Evolutionary conservation across 1,140 invertebrate genomes (phyloP), one percentile per base, ranked within the genome.

Genomic region (Delia radicum): DNA sequence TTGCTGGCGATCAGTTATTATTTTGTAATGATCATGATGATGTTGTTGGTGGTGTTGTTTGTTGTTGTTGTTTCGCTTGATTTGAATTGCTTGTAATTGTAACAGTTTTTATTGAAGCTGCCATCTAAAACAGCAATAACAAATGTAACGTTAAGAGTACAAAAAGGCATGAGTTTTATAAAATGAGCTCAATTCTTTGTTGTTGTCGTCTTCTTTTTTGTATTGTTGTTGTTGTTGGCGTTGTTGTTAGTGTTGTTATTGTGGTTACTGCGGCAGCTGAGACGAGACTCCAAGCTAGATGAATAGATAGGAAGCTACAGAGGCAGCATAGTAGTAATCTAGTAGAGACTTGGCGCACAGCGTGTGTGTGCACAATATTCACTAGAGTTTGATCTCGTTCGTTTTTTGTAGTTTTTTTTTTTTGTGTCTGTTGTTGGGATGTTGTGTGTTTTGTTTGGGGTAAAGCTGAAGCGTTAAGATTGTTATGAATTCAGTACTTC

Each of bases 401-500:
- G 21, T 26, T 29, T 37, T 67, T 69, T 61, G 48, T 29, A 71
- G 63, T 46, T 31, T 33, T 75, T 37, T 74, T 72, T 48, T 77
- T 21, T 77, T 42, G 13, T 28, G 12, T 63, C 33, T 42, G 27
- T 29, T 74, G 48, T 72, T 65, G 61, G 46, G 7, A 24, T 74
- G 46, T 61, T 74, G 63, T 72, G 27, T 72, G 65, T 75, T 74
- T 61, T 74, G 61, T 62, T 55, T 65, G 29, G 76, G 74, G 76
- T 75, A 75, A 77, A 65, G 65, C 69, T 75, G 61, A 74, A 75
- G 74, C 76, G 74, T 77, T 73, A 75, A 77, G 76, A 77, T 77
- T 71, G 74, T 74, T 77, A 42, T 33, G 24, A 75, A 75, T 77
- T 75, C 73, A 77, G 76, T 77, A 67, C 74, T 75, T 63, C 76